Evolutionary conservation across 2,113 vertebrate species (phyloP).

Genomic region (Phocoena phocoena): DNA sequence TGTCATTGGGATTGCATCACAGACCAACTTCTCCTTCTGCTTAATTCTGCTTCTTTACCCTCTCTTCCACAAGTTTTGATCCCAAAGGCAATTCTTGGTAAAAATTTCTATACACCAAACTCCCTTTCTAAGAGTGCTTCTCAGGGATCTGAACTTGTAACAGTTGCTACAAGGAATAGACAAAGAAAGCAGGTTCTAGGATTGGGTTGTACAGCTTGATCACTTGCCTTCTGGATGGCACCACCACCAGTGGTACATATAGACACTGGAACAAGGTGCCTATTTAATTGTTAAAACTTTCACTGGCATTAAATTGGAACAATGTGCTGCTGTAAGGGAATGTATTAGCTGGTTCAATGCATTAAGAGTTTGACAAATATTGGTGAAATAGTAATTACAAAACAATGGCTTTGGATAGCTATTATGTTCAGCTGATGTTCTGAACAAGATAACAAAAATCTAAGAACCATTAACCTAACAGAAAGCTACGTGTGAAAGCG

Average conservation of each 20-base stretch:
- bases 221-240: not conserved
- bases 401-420: not conserved
- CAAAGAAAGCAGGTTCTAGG: not conserved
- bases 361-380: not conserved
- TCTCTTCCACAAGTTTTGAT: not conserved
- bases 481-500: not conserved
- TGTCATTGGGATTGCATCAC: not conserved
- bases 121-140: not conserved
- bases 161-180: not conserved
- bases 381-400: not conserved
- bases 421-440: not conserved
- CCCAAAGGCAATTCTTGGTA: not conserved
- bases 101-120: not conserved
- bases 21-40: not conserved
- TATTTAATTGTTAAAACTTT: not conserved
- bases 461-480: not conserved
- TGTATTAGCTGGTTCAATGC: not conserved
- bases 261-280: not conserved
- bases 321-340: not conserved
- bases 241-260: not conserved
- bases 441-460: not conserved
- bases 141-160: not conserved
- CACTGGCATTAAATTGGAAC: not conserved
- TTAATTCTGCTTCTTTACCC: not conserved
- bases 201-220: not conserved